phyloP scores from a whole-genome alignment of 2,797 vertebrate species.

The Sebastes melanostomus region DNA sequence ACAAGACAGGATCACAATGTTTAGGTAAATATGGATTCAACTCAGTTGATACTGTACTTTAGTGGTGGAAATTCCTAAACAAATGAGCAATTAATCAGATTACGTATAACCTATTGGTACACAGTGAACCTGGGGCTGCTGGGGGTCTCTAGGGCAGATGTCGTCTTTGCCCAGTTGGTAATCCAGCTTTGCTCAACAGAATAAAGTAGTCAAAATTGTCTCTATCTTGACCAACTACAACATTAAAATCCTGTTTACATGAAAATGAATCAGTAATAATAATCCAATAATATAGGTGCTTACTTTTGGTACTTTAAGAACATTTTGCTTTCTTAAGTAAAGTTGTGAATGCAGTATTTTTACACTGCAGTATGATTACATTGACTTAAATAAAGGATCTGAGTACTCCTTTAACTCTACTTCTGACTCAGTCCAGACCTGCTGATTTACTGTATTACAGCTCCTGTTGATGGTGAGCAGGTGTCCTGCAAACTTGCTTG shows the following conservation, averaged over 20 bases:
- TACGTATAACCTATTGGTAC: neutral
- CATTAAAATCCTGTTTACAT: too few species aligned
- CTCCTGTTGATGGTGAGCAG: neutral
- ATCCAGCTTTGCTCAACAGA: neutral
- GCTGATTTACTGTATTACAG: neutral
- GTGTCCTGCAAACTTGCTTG: neutral
- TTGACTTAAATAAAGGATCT: neutral
- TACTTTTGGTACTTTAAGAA: too few species aligned
- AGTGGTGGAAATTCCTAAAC: neutral
- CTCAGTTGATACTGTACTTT: neutral
- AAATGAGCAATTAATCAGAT: neutral
- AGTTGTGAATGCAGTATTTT: too few species aligned
- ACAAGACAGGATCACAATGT: neutral
- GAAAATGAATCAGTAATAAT: too few species aligned
- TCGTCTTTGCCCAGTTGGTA: neutral
- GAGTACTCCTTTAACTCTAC: neutral
- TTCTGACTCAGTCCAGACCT: neutral
- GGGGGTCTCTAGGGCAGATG: fast-evolving
- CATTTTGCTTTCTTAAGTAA: too few species aligned
- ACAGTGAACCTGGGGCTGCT: neutral
- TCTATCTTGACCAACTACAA: too few species aligned
- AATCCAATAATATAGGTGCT: too few species aligned
- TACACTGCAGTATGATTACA: too few species aligned
- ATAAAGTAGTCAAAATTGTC: neutral
- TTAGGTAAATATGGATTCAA: neutral